phyloP scores from a whole-genome alignment of 2,113 vertebrate species.

The Channa argus region DNA sequence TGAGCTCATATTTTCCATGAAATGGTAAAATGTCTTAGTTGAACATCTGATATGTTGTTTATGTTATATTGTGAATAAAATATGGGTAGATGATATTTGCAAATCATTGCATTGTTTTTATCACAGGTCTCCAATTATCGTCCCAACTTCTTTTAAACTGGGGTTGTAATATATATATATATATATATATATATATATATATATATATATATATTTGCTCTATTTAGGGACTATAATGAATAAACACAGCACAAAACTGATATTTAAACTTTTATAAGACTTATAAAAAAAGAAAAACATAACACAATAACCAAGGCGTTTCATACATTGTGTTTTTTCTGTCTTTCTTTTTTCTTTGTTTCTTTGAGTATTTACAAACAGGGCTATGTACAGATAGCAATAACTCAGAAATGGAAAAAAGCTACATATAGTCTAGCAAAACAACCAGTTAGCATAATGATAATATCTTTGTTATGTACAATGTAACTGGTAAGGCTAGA shows the following conservation, averaged over 20 bases:
- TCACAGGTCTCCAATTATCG: no score
- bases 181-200: no score
- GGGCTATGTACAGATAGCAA: constrained; percentile 75
- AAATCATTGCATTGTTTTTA: no score
- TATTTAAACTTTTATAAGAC: constrained; percentile 77
- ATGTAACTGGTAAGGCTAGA: constrained; percentile 72
- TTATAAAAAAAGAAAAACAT: constrained; percentile 75
- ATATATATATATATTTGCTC: no score
- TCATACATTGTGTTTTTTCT: constrained; percentile 77
- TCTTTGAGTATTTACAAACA: constrained; percentile 82
- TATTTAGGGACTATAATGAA: not conserved
- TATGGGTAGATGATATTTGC: no score
- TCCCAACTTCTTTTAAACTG: no score
- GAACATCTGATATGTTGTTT: no score
- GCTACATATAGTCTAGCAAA: constrained; percentile 70
- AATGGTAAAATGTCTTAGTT: no score
- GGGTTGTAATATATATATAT: no score
- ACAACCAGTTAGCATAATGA: constrained; percentile 74
- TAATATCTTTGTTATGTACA: constrained; percentile 80
- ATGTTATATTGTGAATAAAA: no score
- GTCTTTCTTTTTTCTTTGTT: constrained; percentile 74
- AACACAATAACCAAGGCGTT: constrained; percentile 75
- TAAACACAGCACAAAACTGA: constrained; percentile 36
- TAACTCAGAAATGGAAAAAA: constrained; percentile 67
- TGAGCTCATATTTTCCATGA: no score